Conservation (phyloP, 2,113 vertebrate species). For the Scatophagus argus region DNA sequence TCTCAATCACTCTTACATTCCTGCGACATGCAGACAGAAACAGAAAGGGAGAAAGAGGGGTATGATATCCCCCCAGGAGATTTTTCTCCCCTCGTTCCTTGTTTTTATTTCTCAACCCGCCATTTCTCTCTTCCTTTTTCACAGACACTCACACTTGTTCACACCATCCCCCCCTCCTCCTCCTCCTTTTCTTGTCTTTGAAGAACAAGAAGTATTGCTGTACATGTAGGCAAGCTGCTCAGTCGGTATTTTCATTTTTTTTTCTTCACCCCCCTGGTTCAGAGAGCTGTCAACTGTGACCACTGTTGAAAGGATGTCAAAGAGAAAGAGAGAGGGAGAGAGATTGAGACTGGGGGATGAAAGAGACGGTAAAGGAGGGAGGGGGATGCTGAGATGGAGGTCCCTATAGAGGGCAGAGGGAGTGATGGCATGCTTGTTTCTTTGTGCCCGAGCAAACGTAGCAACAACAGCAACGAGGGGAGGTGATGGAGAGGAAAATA, state of each 20-base stretch:
- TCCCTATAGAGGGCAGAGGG: slow-evolving; percentile 67
- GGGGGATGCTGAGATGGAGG: slow-evolving; percentile 54
- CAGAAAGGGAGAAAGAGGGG: slow-evolving; percentile 42
- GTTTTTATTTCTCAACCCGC: slow-evolving; percentile 61
- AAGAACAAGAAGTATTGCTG: slow-evolving; percentile 71
- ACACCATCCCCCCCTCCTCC: slow-evolving; percentile 9
- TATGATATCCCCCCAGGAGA: slow-evolving; percentile 55
- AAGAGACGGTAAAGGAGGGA: slow-evolving; percentile 38
- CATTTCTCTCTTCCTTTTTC: slow-evolving; percentile 38
- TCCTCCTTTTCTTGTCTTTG: slow-evolving; percentile 57
- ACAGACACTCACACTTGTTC: slow-evolving; percentile 49
- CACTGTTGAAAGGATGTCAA: slow-evolving; percentile 75
- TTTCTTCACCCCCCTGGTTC: slow-evolving; percentile 37
- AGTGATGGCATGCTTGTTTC: slow-evolving; percentile 74
- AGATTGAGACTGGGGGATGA: slow-evolving; percentile 48
- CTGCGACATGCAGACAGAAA: slow-evolving; percentile 53
- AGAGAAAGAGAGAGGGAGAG: slow-evolving; percentile 22
- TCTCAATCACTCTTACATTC: slow-evolving; percentile 57
- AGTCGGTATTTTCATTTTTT: slow-evolving; percentile 54
- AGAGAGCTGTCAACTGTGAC: slow-evolving; percentile 78
- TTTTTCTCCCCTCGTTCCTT: slow-evolving; percentile 53
- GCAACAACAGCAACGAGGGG: slow-evolving; percentile 60
- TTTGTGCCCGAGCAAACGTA: slow-evolving; percentile 73
- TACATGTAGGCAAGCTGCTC: slow-evolving; percentile 70
- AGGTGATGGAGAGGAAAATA: slow-evolving; percentile 73